A percentile compares a stretch with the other conserved stretches of the same genome.
phyloP scores from a whole-genome alignment of 2,888 invertebrate genomes.

The Drosophila borealis region DNA sequence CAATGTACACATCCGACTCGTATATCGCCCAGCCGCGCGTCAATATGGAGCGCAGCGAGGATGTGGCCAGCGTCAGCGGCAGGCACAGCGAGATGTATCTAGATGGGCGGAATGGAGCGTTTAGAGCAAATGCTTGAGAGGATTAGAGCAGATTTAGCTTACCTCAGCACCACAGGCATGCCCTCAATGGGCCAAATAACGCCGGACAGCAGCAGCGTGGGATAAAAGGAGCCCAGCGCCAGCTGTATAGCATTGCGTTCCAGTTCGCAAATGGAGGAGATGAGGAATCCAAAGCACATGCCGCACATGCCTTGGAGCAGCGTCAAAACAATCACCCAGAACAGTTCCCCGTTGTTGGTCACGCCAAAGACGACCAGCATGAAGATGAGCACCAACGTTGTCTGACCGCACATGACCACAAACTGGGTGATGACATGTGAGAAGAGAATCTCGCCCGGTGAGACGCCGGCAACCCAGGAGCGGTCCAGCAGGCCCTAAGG shows the following conservation, averaged over 20 bases:
- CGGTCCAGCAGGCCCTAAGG: conserved; percentile 92
- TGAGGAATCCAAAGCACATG: conserved; percentile 98
- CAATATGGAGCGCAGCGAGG: conserved; percentile 93
- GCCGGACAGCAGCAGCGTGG: conserved; percentile 95
- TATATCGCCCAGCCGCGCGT: conserved; percentile 94
- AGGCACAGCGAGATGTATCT: conserved; percentile 92
- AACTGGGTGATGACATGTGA: conserved; percentile 98
- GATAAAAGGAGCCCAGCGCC: conserved; percentile 97
- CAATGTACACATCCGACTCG: conserved; percentile 94
- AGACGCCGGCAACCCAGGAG: conserved; percentile 97
- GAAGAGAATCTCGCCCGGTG: conserved; percentile 95
- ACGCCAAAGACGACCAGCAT: conserved; percentile 96
- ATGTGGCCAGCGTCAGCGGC: conserved; percentile 96
- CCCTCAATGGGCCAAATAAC: conserved; percentile 99
- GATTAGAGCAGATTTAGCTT: conserved; percentile 20
- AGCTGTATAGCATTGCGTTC: conserved; percentile 97
- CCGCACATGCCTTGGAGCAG: conserved; percentile 96
- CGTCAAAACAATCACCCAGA: conserved; percentile 93
- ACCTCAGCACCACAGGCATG: conserved; percentile 93
- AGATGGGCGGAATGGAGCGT: not conserved
- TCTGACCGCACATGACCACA: conserved; percentile 97
- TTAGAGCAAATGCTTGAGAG: not conserved
- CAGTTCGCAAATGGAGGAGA: conserved; percentile 95
- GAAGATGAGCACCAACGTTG: conserved; percentile 94
- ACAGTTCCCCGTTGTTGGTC: conserved; percentile 94